These are phyloP conservation scores for Lasioglossum albipes DNA, from an alignment of 1,140 invertebrate species.

Conservation along the genomic window DNA sequence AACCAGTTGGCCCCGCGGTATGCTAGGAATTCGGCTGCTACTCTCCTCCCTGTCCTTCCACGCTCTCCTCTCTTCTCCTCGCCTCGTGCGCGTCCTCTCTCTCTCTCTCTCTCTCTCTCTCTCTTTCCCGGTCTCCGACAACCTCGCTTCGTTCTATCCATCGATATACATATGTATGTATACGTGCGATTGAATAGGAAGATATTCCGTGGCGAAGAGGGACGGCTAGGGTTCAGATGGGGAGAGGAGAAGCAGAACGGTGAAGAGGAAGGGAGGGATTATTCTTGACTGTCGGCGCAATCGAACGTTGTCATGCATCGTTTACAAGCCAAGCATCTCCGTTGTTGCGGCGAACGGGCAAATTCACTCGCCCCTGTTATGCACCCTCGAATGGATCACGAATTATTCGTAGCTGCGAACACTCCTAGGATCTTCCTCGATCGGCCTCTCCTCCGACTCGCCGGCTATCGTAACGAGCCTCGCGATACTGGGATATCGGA, in stretches of 20 bases:
- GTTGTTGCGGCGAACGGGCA: constrained; percentile 59
- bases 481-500: constrained; percentile 22
- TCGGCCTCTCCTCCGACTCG: constrained; percentile 16
- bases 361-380: constrained; percentile 53
- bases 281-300: constrained; percentile 52
- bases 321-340: constrained; percentile 65
- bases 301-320: constrained; percentile 61
- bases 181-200: constrained; percentile 41
- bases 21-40: constrained; percentile 73
- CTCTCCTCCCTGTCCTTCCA: constrained; percentile 56
- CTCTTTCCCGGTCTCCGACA: too few relatives aligned
- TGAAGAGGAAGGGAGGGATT: constrained; percentile 38
- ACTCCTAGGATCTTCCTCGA: constrained; percentile 29
- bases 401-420: constrained; percentile 45
- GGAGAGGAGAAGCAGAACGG: not conserved
- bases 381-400: constrained; percentile 46
- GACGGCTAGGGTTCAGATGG: not conserved
- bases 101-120: constrained; percentile 35
- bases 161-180: not conserved
- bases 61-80: constrained; percentile 36
- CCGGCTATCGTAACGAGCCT: not conserved
- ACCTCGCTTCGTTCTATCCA: too few relatives aligned
- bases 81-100: constrained; percentile 27
- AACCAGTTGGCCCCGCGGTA: constrained; percentile 77
- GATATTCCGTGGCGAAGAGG: constrained; percentile 19